Evolutionary conservation across 1,140 invertebrate species (phyloP).

Genomic region (Polypedilum vanderplanki): DNA sequence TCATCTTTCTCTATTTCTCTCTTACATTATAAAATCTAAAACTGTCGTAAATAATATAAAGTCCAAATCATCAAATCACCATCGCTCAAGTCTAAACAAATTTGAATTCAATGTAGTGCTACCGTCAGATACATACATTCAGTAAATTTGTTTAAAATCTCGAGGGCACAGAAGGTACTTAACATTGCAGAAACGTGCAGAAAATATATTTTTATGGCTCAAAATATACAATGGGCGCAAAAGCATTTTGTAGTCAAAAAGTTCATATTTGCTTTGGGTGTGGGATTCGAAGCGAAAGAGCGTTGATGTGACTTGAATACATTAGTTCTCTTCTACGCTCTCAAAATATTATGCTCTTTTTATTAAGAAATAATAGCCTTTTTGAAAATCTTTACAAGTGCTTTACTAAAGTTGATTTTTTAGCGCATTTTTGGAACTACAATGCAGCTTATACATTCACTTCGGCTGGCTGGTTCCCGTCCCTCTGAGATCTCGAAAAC

Average conservation of each 20-base stretch:
- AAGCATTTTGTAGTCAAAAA: conserved; percentile 11
- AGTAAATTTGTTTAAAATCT: not conserved
- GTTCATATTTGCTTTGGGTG: conserved; percentile 10
- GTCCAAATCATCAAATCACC: conserved; percentile 25
- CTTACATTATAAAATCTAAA: conserved; percentile 2
- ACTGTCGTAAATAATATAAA: not conserved
- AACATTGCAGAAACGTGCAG: conserved; percentile 15
- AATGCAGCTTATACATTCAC: too few relatives aligned
- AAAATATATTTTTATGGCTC: conserved; percentile 3
- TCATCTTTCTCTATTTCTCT: too few relatives aligned
- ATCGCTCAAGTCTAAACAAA: conserved; percentile 9
- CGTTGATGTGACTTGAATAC: not conserved
- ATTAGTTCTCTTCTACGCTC: not conserved
- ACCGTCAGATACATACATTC: not conserved
- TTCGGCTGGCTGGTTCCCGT: too few relatives aligned
- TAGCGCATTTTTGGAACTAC: too few relatives aligned
- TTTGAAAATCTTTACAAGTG: too few relatives aligned
- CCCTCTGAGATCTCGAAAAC: too few relatives aligned
- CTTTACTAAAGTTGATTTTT: too few relatives aligned
- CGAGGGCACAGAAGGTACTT: not conserved
- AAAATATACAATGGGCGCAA: not conserved
- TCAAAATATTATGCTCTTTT: too few relatives aligned
- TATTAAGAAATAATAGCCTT: too few relatives aligned
- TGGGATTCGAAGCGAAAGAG: conserved; percentile 4
- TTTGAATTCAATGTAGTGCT: conserved; percentile 23